Evolutionary conservation across 2,888 invertebrate genomes (phyloP).

Genomic region (Omphaloscelis lunosa): DNA sequence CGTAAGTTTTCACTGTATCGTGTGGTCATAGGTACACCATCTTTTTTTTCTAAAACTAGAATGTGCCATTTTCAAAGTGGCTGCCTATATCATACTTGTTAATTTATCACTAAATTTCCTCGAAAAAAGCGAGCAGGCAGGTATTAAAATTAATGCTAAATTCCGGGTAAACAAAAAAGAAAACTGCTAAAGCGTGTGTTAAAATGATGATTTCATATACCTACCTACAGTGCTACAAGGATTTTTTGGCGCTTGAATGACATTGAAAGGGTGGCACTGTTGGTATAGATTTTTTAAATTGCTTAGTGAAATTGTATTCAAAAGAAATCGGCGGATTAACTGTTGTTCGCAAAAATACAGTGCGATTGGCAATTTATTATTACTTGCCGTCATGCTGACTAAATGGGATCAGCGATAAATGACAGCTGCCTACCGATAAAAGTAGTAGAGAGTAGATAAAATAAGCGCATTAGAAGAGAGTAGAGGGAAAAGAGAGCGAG

Average conservation of each 20-base stretch:
- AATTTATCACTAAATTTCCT: slow-evolving; percentile 7
- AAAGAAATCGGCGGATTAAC: too few species aligned
- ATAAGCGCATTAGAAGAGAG: not conserved
- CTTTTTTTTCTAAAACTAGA: too few species aligned
- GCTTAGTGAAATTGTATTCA: too few species aligned
- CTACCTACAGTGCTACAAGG: too few species aligned
- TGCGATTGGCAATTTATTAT: not conserved
- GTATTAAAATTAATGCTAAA: slow-evolving; percentile 1
- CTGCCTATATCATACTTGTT: not conserved
- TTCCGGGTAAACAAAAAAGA: not conserved
- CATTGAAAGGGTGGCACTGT: not conserved
- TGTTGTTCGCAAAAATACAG: not conserved
- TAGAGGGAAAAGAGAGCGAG: not conserved
- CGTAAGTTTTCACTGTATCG: too few species aligned
- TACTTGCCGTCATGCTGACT: not conserved
- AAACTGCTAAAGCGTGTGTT: not conserved
- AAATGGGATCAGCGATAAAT: not conserved
- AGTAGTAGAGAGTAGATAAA: not conserved
- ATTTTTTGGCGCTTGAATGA: not conserved
- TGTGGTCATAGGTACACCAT: too few species aligned
- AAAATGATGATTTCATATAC: too few species aligned
- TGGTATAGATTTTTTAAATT: too few species aligned
- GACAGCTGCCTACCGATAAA: not conserved
- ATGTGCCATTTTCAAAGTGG: not conserved
- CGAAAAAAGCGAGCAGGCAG: slow-evolving; percentile 6